These are phyloP conservation scores for Peromyscus nudipes DNA, from an alignment of 2,797 vertebrate genomes.

Conservation along the genomic window DNA sequence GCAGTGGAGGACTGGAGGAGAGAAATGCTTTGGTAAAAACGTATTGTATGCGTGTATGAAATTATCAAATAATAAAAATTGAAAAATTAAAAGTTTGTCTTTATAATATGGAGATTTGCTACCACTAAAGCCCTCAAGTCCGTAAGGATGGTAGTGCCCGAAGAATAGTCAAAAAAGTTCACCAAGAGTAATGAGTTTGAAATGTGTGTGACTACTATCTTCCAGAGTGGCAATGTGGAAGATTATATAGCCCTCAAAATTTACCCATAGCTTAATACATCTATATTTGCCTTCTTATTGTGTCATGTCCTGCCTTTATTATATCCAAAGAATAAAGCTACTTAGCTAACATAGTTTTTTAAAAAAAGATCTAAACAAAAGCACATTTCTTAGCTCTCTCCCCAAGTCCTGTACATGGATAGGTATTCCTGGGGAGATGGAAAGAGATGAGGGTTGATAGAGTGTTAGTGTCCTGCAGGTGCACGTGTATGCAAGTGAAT, in stretches of 20 bases:
- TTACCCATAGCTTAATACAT: not conserved
- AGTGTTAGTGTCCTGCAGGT: not conserved
- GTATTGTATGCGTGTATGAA: not conserved
- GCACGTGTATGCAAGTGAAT: not conserved
- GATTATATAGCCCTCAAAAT: not conserved
- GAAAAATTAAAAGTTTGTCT: not conserved
- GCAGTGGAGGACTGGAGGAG: too few species aligned
- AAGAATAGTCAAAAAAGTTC: not conserved
- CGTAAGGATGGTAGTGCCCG: not conserved
- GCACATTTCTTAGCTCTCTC: not conserved
- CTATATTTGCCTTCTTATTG: not conserved
- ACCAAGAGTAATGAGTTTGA: not conserved
- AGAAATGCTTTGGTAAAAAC: not conserved
- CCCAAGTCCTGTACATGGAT: not conserved
- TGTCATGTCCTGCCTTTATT: not conserved
- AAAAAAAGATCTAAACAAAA: not conserved
- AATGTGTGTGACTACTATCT: not conserved
- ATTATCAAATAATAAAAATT: not conserved
- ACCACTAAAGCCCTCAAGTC: not conserved
- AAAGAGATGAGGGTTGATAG: not conserved
- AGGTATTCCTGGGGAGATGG: not conserved
- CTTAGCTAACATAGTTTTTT: not conserved
- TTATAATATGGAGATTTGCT: not conserved
- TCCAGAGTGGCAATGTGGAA: not conserved
- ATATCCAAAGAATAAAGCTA: not conserved